phyloP scores from a whole-genome alignment of 1,140 invertebrate species.

The Atta texana region DNA sequence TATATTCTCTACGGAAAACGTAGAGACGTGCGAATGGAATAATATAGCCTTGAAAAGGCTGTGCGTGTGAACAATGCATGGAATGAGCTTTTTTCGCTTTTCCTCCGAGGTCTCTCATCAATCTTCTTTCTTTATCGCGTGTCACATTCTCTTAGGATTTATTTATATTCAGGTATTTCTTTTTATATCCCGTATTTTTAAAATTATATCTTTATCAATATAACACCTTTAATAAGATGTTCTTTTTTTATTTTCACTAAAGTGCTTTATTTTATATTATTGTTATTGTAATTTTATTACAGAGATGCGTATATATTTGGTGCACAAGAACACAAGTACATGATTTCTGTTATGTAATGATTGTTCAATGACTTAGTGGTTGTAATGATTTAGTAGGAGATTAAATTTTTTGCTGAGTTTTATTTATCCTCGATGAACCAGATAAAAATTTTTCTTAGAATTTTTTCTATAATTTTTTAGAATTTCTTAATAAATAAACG shows the following conservation, averaged over 20 bases:
- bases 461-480: too few species aligned
- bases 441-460: too few species aligned
- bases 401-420: too few species aligned
- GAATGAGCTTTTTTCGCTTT: not conserved
- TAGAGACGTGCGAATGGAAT: not conserved
- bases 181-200: not conserved
- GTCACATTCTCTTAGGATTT: not conserved
- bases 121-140: not conserved
- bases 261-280: not conserved
- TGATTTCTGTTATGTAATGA: too few species aligned
- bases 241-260: not conserved
- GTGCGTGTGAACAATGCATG: not conserved
- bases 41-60: conserved; percentile 16
- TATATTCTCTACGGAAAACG: conserved; percentile 11
- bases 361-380: too few species aligned
- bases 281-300: not conserved
- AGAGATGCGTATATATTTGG: not conserved
- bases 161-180: not conserved
- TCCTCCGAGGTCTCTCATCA: not conserved
- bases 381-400: too few species aligned
- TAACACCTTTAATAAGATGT: not conserved
- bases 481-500: too few species aligned
- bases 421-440: too few species aligned
- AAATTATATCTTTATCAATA: not conserved
- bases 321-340: not conserved